Conservation (phyloP, 2,888 invertebrate genomes). For the Ryuthela nishihirai region DNA sequence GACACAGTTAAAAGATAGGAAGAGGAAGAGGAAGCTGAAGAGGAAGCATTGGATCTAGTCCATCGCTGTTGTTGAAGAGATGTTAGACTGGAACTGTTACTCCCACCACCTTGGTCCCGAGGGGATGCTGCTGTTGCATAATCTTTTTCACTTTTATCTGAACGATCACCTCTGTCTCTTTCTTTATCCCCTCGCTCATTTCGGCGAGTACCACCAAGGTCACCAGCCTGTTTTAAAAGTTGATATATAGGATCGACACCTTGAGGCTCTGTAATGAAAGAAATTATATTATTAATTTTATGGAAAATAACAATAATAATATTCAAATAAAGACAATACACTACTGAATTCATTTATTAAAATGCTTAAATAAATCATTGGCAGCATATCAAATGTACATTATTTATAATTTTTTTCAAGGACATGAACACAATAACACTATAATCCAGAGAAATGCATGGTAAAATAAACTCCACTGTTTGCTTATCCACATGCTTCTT, state of each 20-base stretch:
- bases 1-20: slow-evolving; percentile 41
- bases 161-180: background rate
- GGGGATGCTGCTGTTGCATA: slow-evolving; percentile 13
- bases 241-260: slow-evolving; percentile 85
- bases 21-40: slow-evolving; percentile 41
- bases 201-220: slow-evolving; percentile 57
- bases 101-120: slow-evolving; percentile 20
- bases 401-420: no score
- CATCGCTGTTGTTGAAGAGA: slow-evolving; percentile 33
- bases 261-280: no score
- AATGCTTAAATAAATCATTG: no score
- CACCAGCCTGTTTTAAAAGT: slow-evolving; percentile 90
- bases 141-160: slow-evolving; percentile 7
- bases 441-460: no score
- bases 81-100: slow-evolving; percentile 32
- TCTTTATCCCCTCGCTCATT: slow-evolving; percentile 20
- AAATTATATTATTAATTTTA: no score
- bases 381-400: no score
- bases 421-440: no score
- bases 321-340: no score
- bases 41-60: slow-evolving; percentile 41
- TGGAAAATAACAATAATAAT: no score
- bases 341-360: no score
- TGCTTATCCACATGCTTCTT: no score
- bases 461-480: no score